phyloP scores from a whole-genome alignment of 2,888 invertebrate genomes.

The Pantelozetes paolii region DNA sequence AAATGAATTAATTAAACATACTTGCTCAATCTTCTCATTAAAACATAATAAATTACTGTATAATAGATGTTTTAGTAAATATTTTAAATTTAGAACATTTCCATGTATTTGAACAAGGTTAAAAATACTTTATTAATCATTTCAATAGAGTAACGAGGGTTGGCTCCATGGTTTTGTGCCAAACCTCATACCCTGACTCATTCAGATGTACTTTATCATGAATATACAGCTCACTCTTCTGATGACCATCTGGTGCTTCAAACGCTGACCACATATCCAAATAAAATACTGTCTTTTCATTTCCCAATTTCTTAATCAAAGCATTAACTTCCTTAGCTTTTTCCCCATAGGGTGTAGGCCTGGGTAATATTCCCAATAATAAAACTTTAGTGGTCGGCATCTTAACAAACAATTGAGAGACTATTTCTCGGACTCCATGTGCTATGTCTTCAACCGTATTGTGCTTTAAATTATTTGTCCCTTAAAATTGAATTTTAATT shows the following conservation, averaged over 20 bases:
- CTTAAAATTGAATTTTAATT: background rate
- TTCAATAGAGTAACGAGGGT: background rate
- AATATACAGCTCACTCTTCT: background rate
- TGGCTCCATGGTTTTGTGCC: slow-evolving; percentile 13
- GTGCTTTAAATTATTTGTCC: background rate
- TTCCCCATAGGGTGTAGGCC: too few relatives aligned
- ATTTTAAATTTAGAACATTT: too few relatives aligned
- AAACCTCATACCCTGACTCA: background rate
- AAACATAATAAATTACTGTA: too few relatives aligned
- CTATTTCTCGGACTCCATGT: background rate
- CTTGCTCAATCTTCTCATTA: too few relatives aligned
- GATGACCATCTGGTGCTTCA: background rate
- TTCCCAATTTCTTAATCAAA: background rate
- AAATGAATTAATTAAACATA: too few relatives aligned
- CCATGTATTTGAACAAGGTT: too few relatives aligned
- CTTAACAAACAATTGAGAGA: background rate
- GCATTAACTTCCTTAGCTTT: background rate
- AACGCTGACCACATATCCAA: background rate
- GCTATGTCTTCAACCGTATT: background rate
- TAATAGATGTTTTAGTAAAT: too few relatives aligned
- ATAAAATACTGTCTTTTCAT: background rate
- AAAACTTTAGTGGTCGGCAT: background rate
- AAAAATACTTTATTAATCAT: too few relatives aligned
- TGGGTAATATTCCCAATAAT: background rate
- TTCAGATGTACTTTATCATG: background rate